These are phyloP conservation scores for Nematolebias whitei DNA, from an alignment of 2,113 vertebrate genomes.

Conservation along the genomic window DNA sequence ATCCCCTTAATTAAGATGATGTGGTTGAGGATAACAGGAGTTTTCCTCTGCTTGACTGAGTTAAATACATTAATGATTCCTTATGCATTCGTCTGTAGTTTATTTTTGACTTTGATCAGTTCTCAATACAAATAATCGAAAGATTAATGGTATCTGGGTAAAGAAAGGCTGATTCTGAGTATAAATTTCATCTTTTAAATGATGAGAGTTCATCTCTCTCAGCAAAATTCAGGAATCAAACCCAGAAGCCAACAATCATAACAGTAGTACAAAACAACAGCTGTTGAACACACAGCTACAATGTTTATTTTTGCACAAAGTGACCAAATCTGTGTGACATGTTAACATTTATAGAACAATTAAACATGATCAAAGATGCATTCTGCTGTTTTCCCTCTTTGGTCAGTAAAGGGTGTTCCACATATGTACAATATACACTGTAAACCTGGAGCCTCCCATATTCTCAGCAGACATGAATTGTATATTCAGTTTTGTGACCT, in stretches of 20 bases:
- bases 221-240: background rate
- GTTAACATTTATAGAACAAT: no score
- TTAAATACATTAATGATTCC: slow-evolving; percentile 33
- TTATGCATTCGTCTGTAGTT: slow-evolving; percentile 25
- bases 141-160: background rate
- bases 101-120: slow-evolving; percentile 21
- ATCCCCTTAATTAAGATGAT: slow-evolving; percentile 14
- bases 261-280: background rate
- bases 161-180: slow-evolving; percentile 1
- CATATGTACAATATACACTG: no score
- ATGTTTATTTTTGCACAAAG: background rate
- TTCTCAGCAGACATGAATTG: no score
- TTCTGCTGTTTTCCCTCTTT: no score
- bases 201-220: no score
- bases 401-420: no score
- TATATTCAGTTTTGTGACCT: no score
- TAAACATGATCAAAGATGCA: no score
- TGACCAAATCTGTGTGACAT: no score
- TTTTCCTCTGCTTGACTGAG: slow-evolving; percentile 23
- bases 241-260: background rate
- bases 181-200: no score
- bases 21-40: slow-evolving; percentile 12
- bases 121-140: background rate
- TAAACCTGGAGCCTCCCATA: no score
- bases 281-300: no score